Percentiles rank a stretch among this genome's conserved stretches.
Evolutionary conservation across 2,797 vertebrate genomes (phyloP).

Genomic region (Urophycis tenuis): DNA sequence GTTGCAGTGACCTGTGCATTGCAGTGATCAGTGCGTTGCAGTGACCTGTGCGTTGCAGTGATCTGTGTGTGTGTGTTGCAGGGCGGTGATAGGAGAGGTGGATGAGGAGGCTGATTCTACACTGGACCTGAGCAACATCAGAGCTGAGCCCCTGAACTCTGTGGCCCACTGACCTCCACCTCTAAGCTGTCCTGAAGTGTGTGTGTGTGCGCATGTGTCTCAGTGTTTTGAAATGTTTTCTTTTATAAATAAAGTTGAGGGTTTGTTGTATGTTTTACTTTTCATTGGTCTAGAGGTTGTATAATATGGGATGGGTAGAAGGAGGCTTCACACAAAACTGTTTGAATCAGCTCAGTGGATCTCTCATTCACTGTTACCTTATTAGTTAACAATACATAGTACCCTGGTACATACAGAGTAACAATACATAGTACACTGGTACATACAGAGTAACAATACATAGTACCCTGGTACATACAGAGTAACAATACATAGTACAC

Average conservation of each 20-base stretch:
- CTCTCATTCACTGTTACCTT: too few species aligned
- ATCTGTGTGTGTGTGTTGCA: conserved; percentile 46
- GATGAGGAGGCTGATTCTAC: conserved; percentile 97
- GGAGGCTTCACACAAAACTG: too few species aligned
- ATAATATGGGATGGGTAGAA: too few species aligned
- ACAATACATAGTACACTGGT: too few species aligned
- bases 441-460: too few species aligned
- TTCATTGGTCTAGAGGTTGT: background rate
- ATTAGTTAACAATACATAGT: too few species aligned
- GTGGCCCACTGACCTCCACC: conserved; percentile 80
- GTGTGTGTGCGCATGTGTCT: background rate
- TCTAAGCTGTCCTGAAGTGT: background rate
- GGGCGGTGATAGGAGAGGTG: conserved; percentile 97
- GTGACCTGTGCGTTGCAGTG: background rate
- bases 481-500: too few species aligned
- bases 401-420: too few species aligned
- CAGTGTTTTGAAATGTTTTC: background rate
- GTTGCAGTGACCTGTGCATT: background rate
- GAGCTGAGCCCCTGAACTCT: conserved; percentile 95
- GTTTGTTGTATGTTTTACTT: background rate
- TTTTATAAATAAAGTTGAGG: conserved; percentile 5
- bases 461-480: too few species aligned
- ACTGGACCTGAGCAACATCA: conserved; percentile 92
- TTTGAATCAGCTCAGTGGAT: too few species aligned
- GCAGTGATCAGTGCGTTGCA: background rate